phyloP scores from a whole-genome alignment of 2,797 vertebrate genomes.

The Antrozous pallidus region DNA sequence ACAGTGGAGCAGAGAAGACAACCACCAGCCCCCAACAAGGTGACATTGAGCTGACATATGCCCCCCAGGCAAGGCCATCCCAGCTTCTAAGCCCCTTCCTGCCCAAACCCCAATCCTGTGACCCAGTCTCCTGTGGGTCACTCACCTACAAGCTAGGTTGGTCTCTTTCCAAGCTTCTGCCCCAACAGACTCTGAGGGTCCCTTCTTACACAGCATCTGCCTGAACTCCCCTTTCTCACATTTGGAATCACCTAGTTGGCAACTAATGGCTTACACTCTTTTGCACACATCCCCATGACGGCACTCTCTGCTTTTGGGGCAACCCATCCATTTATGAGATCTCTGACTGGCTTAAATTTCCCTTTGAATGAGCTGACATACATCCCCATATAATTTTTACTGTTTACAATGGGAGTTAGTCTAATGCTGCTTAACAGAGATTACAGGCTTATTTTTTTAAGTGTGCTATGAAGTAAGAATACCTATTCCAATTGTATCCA shows the following conservation, averaged over 20 bases:
- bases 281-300: not conserved
- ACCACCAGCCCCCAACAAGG: not conserved
- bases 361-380: not conserved
- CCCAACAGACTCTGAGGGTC: not conserved
- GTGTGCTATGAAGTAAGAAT: not conserved
- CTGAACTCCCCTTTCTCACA: not conserved
- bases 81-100: not conserved
- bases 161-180: not conserved
- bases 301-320: not conserved
- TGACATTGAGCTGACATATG: not conserved
- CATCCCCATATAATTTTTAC: not conserved
- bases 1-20: not conserved
- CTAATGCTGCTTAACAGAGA: not conserved
- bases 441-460: slow-evolving; percentile 7
- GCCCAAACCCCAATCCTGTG: not conserved
- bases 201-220: not conserved
- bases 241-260: not conserved
- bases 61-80: too few species aligned
- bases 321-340: not conserved
- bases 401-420: not conserved
- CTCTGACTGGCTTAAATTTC: not conserved
- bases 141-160: not conserved
- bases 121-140: not conserved
- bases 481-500: not conserved
- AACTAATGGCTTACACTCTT: not conserved